Percentiles rank a stretch among this genome's conserved stretches.
phyloP scores from a whole-genome alignment of 2,888 invertebrate genomes.

The Caradrina kadenii region DNA sequence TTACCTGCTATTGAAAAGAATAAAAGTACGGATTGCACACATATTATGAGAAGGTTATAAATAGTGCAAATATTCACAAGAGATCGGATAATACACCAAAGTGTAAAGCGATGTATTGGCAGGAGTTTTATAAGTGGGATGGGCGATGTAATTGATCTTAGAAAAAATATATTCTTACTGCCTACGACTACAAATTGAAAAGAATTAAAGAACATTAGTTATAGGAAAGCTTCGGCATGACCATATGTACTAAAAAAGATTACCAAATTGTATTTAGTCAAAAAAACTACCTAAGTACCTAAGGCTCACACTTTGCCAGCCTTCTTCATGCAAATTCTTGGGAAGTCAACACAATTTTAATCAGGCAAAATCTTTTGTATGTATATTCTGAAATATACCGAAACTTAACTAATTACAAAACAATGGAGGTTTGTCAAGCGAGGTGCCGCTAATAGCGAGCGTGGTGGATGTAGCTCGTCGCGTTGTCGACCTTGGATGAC shows the following conservation, averaged over 20 bases:
- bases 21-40: conserved; percentile 83
- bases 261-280: background rate
- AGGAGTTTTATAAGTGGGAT: conserved; percentile 80
- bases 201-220: conserved; percentile 4
- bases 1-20: conserved; percentile 86
- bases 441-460: conserved; percentile 73
- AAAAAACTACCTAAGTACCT: background rate
- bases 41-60: conserved; percentile 78
- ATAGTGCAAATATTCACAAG: conserved; percentile 79
- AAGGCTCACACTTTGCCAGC: conserved; percentile 8
- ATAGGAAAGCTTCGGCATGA: conserved; percentile 9
- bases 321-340: conserved; percentile 29
- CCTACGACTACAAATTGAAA: conserved; percentile 7
- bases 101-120: conserved; percentile 75
- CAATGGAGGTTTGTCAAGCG: conserved; percentile 78
- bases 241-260: background rate
- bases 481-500: conserved; percentile 85
- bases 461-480: conserved; percentile 79
- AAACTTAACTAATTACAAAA: conserved; percentile 80
- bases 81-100: conserved; percentile 60
- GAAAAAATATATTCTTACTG: conserved; percentile 59
- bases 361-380: conserved; percentile 46
- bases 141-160: conserved; percentile 83
- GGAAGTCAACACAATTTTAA: conserved; percentile 43
- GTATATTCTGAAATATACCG: conserved; percentile 68